Evolutionary conservation across 2,888 invertebrate genomes (phyloP).

Genomic region (Branchellion lobata): DNA sequence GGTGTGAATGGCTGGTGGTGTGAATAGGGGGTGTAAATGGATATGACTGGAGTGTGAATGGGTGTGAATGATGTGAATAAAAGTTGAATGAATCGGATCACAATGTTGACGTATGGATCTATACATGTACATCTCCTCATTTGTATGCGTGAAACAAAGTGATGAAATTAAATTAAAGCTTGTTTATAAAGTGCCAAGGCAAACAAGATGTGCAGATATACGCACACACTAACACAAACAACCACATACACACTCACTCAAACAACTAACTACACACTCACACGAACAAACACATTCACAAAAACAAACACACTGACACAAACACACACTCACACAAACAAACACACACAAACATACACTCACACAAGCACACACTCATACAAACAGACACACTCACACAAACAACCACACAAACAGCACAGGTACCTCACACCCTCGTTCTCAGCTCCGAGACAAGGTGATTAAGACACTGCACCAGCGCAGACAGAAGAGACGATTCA

Average conservation of each 20-base stretch:
- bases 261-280: background rate
- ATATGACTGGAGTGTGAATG: too few relatives aligned
- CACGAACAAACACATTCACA: background rate
- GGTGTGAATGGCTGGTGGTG: too few relatives aligned
- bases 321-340: background rate
- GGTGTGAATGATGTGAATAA: too few relatives aligned
- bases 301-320: background rate
- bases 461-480: constrained; percentile 47
- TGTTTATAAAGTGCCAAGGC: too few relatives aligned
- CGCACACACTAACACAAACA: background rate
- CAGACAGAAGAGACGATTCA: constrained; percentile 47
- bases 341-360: background rate
- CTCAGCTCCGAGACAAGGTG: constrained; percentile 48
- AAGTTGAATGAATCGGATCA: too few relatives aligned
- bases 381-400: background rate
- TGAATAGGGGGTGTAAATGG: too few relatives aligned
- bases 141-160: too few relatives aligned
- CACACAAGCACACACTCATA: background rate
- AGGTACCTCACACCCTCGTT: constrained; percentile 48
- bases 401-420: constrained; percentile 41
- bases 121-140: too few relatives aligned
- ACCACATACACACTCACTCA: background rate
- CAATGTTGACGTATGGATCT: too few relatives aligned
- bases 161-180: too few relatives aligned
- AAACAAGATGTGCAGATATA: background rate